These are phyloP conservation scores for Drosophila sproati DNA, from an alignment of 1,140 invertebrate genomes.

Conservation along the genomic window DNA sequence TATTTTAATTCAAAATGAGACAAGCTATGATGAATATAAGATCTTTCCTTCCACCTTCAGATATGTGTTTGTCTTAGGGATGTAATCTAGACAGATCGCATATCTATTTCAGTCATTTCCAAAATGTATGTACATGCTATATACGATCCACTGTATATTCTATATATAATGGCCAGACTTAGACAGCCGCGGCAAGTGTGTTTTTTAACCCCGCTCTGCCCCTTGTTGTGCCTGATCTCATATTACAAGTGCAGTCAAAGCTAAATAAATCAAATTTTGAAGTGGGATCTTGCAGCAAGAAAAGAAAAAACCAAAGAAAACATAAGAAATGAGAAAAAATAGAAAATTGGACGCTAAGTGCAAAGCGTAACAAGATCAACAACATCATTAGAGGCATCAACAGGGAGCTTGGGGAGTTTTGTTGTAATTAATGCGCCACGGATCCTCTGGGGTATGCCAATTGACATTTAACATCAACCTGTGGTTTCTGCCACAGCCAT, in stretches of 20 bases:
- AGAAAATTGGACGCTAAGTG: constrained; percentile 57
- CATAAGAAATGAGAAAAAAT: constrained; percentile 11
- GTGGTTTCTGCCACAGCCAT: constrained; percentile 46
- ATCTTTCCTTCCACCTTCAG: too few relatives aligned
- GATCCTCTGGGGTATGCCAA: constrained; percentile 77
- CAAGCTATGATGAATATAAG: too few relatives aligned
- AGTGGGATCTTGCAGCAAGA: constrained; percentile 22
- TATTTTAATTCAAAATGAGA: too few relatives aligned
- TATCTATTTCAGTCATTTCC: neutral
- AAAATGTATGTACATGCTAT: neutral
- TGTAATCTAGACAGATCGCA: neutral
- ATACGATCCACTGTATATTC: neutral
- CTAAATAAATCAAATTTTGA: constrained; percentile 74
- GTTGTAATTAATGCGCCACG: constrained; percentile 70
- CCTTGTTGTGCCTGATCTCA: constrained; percentile 34
- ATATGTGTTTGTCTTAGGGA: too few relatives aligned
- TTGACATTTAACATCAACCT: constrained; percentile 83
- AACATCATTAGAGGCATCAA: constrained; percentile 72
- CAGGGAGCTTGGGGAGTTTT: constrained; percentile 29
- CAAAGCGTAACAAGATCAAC: constrained; percentile 76
- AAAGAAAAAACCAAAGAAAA: constrained; percentile 7
- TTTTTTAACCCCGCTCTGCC: constrained; percentile 1
- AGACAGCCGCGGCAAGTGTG: constrained; percentile 33
- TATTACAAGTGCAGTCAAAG: constrained; percentile 74
- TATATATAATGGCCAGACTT: neutral